Base-by-base conservation (phyloP, 2,888 invertebrate species). In the Stenodera caucasica region DNA sequence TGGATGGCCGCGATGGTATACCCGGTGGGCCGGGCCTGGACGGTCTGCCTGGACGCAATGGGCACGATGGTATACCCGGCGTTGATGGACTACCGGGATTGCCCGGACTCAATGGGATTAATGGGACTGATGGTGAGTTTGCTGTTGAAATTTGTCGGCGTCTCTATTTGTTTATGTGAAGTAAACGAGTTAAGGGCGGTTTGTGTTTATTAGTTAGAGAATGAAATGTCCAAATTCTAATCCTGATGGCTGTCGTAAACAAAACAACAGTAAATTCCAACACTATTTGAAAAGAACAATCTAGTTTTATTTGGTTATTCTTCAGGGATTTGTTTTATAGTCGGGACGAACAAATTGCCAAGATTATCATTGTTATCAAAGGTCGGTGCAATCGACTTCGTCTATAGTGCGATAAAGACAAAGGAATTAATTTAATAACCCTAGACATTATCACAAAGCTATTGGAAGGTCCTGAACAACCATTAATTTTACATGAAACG, bases 11-110 rank as follows among this genome's bases (percentile, higher is more conserved):
- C 57, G 94, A 95, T 70, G 95, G 95, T 2, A 88, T 95, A 0
- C 94, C 95, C 0, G 96, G 96, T 0, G 94, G 94, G 72, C 95
- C 95, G 0, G 95, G 96, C 0, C 81, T 95, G 33, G 92, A 93
- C 71, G 96, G 95, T 0, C 86, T 93, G 65, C 91, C 91, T 0
- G 94, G 95, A 1, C 84, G 94, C 57, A 92, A 92, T 63, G 95
- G 96, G 0, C 86, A 90, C 15, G 93, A 92, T 70, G 93, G 93
- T 1, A 74, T 83, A 49, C 84, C 86, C 0, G 89, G 88, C 0
- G 83, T 85, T 1, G 84, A 94, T 63, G 95, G 94, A 1, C 84
- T 84, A 63, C 89, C 91, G 0, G 93, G 93, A 0, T 80, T 84
- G 4, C 85, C 91, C 68, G 92, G 92, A 11, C 72, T 80, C 54